Conservation (phyloP, 2,888 invertebrate genomes). For the Rhingia campestris region DNA sequence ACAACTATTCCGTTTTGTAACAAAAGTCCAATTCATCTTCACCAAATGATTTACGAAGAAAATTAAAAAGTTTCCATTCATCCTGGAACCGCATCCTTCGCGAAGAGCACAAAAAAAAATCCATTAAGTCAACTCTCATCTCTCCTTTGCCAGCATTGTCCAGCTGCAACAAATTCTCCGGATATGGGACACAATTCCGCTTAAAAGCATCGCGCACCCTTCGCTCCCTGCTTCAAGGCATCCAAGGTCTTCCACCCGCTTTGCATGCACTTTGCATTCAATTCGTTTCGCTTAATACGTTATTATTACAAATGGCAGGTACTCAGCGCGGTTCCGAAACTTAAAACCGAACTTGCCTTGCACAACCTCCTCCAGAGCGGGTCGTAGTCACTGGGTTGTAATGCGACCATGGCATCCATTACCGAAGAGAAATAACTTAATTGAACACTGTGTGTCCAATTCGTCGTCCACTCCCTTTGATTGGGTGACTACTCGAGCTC, state of each 20-base stretch:
- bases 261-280: conserved; percentile 57
- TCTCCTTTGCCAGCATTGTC: conserved; percentile 4
- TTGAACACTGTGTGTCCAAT: conserved; percentile 67
- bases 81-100: background rate
- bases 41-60: conserved; percentile 20
- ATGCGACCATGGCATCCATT: conserved; percentile 59
- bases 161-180: conserved; percentile 24
- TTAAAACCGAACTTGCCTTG: conserved; percentile 55
- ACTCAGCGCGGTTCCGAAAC: conserved; percentile 39
- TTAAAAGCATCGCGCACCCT: conserved; percentile 14
- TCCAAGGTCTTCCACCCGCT: conserved; percentile 30
- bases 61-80: conserved; percentile 38
- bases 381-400: conserved; percentile 22
- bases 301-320: conserved; percentile 66
- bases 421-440: conserved; percentile 68
- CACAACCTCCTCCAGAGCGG: conserved; percentile 17
- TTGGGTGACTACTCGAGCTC: conserved; percentile 26
- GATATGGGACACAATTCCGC: conserved; percentile 48
- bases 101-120: background rate
- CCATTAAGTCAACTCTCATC: conserved; percentile 37
- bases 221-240: conserved; percentile 9
- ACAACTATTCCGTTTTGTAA: background rate
- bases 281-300: conserved; percentile 52
- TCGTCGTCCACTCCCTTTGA: conserved; percentile 55
- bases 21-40: conserved; percentile 12